Percentiles rank a stretch among this genome's conserved stretches.
Conservation (phyloP, 2,113 vertebrate genomes). For the Tichodroma muraria region DNA sequence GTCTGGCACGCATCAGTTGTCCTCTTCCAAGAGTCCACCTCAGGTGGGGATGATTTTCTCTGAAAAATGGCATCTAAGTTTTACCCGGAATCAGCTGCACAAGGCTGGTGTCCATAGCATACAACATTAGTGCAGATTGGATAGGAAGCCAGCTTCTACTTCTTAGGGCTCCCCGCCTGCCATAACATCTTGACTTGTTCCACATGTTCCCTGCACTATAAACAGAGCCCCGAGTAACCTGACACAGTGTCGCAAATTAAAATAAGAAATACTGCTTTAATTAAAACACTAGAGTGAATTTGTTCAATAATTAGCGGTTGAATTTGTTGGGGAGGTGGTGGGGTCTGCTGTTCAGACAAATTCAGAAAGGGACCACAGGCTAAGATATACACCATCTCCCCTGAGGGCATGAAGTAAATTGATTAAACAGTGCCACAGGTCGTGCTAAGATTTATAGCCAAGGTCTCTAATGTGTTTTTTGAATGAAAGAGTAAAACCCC, state of each 20-base stretch:
- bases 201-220: neutral
- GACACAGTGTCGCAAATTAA: neutral
- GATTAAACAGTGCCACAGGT: conserved; percentile 13
- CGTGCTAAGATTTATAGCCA: conserved; percentile 1
- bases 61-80: neutral
- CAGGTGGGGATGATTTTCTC: neutral
- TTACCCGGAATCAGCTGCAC: neutral
- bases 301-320: conserved; percentile 2
- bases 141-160: neutral
- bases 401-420: neutral
- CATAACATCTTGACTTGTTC: neutral
- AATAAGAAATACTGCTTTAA: conserved; percentile 29
- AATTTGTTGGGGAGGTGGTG: neutral
- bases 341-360: neutral
- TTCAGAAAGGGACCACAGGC: neutral
- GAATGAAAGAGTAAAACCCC: conserved; percentile 22
- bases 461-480: conserved; percentile 32
- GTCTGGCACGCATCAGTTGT: neutral
- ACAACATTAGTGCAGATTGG: neutral
- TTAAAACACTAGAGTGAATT: conserved; percentile 1
- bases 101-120: neutral
- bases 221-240: neutral
- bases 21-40: neutral
- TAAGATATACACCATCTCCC: neutral
- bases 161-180: neutral